Conservation (phyloP, 2,113 vertebrate genomes). For the Siniperca knerii region DNA sequence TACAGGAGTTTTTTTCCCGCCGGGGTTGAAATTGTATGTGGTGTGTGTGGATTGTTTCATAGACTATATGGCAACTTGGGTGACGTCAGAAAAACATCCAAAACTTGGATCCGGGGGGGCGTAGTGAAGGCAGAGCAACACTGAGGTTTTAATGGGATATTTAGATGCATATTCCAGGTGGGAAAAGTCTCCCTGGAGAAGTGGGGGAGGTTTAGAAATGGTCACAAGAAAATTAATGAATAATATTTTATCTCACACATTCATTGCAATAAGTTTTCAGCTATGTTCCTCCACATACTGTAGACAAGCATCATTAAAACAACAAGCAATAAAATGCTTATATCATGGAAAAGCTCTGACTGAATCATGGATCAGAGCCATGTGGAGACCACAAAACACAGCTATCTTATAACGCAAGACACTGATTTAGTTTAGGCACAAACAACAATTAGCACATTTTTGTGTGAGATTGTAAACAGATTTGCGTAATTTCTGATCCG, state of each 20-base stretch:
- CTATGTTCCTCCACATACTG: neutral
- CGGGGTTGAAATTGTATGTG: too few relatives aligned
- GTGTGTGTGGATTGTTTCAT: too few relatives aligned
- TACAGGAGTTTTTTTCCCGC: too few relatives aligned
- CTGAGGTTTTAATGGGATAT: neutral
- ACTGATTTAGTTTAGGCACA: neutral
- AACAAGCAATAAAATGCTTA: neutral
- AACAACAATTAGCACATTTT: neutral
- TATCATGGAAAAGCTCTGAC: neutral
- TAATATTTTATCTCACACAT: neutral
- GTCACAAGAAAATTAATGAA: neutral
- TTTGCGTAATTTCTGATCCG: conserved; percentile 9
- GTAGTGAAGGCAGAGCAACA: neutral
- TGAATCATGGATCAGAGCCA: neutral
- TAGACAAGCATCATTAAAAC: neutral
- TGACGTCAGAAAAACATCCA: too few relatives aligned
- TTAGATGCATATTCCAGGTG: neutral
- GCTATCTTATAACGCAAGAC: neutral
- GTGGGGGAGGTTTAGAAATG: too few relatives aligned
- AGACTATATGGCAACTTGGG: too few relatives aligned
- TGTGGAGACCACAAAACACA: neutral
- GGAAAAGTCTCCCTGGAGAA: neutral
- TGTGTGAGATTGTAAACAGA: conserved; percentile 1
- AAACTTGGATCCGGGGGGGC: too few relatives aligned
- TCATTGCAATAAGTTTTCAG: neutral